Evolutionary conservation across 30 jellyfish, hydroid and myxozoan genomes (phyloP), one percentile per base, ranked within the genome.

Genomic region (Chrysaora quinquecirrha): DNA sequence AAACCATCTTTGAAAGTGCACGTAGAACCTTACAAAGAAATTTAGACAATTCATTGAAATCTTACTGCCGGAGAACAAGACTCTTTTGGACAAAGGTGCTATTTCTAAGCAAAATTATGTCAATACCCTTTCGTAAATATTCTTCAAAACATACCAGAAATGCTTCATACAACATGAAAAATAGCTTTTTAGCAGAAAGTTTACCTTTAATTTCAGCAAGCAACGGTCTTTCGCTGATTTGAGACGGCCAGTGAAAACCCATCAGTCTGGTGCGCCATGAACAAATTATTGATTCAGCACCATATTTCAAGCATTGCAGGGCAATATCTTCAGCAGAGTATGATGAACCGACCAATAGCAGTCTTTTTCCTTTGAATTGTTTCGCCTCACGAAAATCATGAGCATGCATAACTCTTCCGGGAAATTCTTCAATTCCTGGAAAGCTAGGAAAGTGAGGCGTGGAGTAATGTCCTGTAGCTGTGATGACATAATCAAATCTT

Each of bases 281-380:
- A 25, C 89, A 73, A 7, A 76, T 69, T 19, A 64, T 38, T 12
- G 92, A 54, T 4, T 48, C 48, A 0, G 96, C 91, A 20, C 97
- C 97, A 49, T 83, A 90, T 76, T 90, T 90, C 0, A 31, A 32
- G 67, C 87, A 78, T 46, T 90, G 97, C 34, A 84, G 50, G 14
- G 96, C 93, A n/a, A 90, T 54, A 43, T 90, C 97, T 34, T 90
- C 96, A 3, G 96, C 97, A 21, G 97, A 90, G 48, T 73, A 83
- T 30, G 88, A 52, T 2, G 96, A 67, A 1, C 97, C 97, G 10
- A 90, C 43, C 12, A 90, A 1, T 32, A 90, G 68, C 52, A 83
- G 38, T 47, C 65, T 69, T 70, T 73, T 50, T 0, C 65, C 78
- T 35, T 29, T 77, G 48, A 83, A 90, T 29, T 84, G 85, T 27